phyloP scores from a whole-genome alignment of 2,888 invertebrate genomes.

The Pandemis cinnamomeana region DNA sequence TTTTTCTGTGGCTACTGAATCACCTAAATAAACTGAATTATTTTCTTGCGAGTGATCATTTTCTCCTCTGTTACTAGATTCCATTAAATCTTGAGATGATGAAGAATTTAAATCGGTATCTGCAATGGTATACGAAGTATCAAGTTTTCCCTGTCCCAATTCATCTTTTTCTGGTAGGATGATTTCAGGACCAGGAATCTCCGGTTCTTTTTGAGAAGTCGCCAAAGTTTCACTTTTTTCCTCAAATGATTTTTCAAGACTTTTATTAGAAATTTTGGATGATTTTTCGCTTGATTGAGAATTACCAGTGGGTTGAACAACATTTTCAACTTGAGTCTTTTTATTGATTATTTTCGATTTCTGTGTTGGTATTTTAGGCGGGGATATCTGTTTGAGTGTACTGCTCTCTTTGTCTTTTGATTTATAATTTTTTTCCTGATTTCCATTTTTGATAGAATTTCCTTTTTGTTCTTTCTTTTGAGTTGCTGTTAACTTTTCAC shows the following conservation, averaged over 20 bases:
- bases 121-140: conserved; percentile 54
- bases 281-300: conserved; percentile 44
- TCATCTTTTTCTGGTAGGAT: conserved; percentile 26
- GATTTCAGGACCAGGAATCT: conserved; percentile 17
- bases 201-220: conserved; percentile 39
- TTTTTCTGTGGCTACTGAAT: conserved; percentile 37
- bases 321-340: conserved; percentile 43
- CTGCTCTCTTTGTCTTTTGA: conserved; percentile 58
- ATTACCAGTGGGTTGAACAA: conserved; percentile 31
- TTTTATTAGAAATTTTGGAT: conserved; percentile 47
- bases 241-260: conserved; percentile 39
- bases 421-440: conserved; percentile 57
- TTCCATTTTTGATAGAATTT: conserved; percentile 54
- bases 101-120: conserved; percentile 53
- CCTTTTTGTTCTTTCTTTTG: conserved; percentile 56
- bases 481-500: conserved; percentile 57
- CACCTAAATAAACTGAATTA: conserved; percentile 13
- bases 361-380: conserved; percentile 59
- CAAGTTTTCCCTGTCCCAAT: conserved; percentile 49
- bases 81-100: conserved; percentile 56
- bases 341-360: conserved; percentile 67
- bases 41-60: background rate
- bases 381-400: conserved; percentile 56
- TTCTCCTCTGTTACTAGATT: conserved; percentile 43
- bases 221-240: conserved; percentile 33